Evolutionary conservation across 2,888 invertebrate genomes (phyloP).

Genomic region (Carcina quercana): DNA sequence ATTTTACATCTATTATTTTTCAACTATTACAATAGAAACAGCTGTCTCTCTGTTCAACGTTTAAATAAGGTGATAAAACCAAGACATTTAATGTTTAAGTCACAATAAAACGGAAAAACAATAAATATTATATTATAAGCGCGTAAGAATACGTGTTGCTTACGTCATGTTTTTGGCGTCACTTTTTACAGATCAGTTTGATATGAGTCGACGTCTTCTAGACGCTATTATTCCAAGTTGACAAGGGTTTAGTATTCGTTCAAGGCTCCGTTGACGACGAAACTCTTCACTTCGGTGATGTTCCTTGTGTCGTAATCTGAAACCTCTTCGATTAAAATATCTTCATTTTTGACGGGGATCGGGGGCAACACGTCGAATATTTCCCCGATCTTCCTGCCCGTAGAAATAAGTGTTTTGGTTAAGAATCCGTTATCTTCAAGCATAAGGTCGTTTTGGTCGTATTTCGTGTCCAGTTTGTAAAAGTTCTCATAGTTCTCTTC

Average conservation of each 20-base stretch:
- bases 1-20: too few relatives aligned
- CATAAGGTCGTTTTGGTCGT: constrained; percentile 26
- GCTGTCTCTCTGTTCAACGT: too few relatives aligned
- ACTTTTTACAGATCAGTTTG: too few relatives aligned
- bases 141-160: too few relatives aligned
- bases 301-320: constrained; percentile 54
- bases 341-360: constrained; percentile 55
- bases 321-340: constrained; percentile 55
- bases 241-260: constrained; percentile 36
- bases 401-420: constrained; percentile 47
- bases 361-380: constrained; percentile 50
- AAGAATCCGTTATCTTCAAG: constrained; percentile 32
- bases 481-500: constrained; percentile 54
- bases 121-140: too few relatives aligned
- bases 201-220: too few relatives aligned
- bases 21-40: too few relatives aligned
- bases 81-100: too few relatives aligned
- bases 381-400: constrained; percentile 56
- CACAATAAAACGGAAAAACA: too few relatives aligned
- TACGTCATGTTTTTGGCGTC: too few relatives aligned
- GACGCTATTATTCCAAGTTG: too few relatives aligned
- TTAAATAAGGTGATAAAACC: too few relatives aligned
- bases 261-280: constrained; percentile 47
- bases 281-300: constrained; percentile 53
- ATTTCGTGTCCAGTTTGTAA: constrained; percentile 39